Base-by-base conservation (phyloP, 2,888 invertebrate species). In the Aphodius granarius region DNA sequence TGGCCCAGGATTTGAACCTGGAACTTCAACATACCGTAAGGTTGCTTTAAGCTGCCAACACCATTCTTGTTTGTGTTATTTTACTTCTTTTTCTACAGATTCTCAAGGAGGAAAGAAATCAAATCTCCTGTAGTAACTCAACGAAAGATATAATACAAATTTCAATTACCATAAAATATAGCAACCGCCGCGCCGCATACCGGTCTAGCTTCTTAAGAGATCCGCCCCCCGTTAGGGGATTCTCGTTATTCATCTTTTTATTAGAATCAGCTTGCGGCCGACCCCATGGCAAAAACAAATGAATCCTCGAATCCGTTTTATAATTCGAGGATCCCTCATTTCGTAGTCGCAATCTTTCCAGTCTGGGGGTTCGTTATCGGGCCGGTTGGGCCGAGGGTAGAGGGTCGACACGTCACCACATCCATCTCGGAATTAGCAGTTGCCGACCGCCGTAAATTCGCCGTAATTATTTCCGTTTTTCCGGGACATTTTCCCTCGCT, bases 401-500 rank as follows among this genome's bases (percentile, higher is more conserved):
- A 43, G 43, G 43, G 43, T 43, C 43, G 43, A 43, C 43, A 43
- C 43, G 43, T 43, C 43, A 43, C 13, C 43, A 13, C 43, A 43
- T 43, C 43, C 43, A 43, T 43, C 43, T 43, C 43, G 43, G 43
- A 43, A 43, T 43, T 43, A 43, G 43, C 43, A 43, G 43, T 43
- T 43, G 68, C 20, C 9, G 21, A 19, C 68, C 16, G 68, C 68
- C 20, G 22, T 68, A 20, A 68, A 68, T 68, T 68, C 68, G 19
- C 68, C 20, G 20, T 43, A 43, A 18, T 16, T 65, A 65, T 65
- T 65, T 19, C 17, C 65, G 16, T 65, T 18, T 65, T 65, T 65
- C n/a, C 63, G 63, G n/a, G 63, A n/a, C 63, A n/a, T 62, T 62
- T 62, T 62, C 63, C 9, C 19, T 65, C 65, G 13, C 19, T 15